A percentile compares a stretch with the other conserved stretches of the same genome.
These are phyloP conservation scores for Pitta sordida DNA, from an alignment of 2,113 vertebrate genomes.

Conservation along the genomic window DNA sequence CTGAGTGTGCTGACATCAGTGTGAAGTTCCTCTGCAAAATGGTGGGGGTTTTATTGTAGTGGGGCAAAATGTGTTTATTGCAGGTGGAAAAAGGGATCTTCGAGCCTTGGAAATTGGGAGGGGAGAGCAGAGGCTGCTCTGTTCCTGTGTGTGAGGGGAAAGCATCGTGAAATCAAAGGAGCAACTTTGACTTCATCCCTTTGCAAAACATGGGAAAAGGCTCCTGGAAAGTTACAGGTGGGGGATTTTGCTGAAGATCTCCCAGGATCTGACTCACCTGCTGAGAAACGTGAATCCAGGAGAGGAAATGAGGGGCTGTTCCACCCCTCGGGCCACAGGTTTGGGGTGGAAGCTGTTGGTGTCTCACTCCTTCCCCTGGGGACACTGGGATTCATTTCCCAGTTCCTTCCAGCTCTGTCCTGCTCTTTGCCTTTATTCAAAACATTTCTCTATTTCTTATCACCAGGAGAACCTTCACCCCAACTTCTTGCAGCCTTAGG, in stretches of 20 bases:
- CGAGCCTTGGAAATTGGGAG: neutral
- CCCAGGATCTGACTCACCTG: neutral
- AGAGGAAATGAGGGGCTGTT: neutral
- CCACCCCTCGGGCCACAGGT: neutral
- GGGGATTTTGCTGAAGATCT: neutral
- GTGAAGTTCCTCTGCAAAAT: neutral
- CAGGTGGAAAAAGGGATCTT: neutral
- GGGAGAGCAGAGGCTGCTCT: neutral
- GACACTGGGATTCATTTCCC: neutral
- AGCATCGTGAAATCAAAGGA: neutral
- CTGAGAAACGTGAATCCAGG: neutral
- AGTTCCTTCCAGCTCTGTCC: neutral
- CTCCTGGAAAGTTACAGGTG: neutral
- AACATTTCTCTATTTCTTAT: neutral
- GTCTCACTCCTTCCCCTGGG: neutral
- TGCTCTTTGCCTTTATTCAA: neutral
- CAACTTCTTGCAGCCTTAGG: neutral
- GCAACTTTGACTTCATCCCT: neutral
- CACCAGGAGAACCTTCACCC: neutral
- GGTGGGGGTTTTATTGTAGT: neutral
- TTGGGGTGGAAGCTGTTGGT: neutral
- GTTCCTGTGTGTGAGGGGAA: rapidly evolving
- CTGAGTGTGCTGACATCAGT: neutral
- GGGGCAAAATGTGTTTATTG: neutral
- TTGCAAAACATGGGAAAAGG: neutral